These are phyloP conservation scores for Plutomurus gul DNA, from an alignment of 1,140 invertebrate genomes.

Conservation along the genomic window DNA sequence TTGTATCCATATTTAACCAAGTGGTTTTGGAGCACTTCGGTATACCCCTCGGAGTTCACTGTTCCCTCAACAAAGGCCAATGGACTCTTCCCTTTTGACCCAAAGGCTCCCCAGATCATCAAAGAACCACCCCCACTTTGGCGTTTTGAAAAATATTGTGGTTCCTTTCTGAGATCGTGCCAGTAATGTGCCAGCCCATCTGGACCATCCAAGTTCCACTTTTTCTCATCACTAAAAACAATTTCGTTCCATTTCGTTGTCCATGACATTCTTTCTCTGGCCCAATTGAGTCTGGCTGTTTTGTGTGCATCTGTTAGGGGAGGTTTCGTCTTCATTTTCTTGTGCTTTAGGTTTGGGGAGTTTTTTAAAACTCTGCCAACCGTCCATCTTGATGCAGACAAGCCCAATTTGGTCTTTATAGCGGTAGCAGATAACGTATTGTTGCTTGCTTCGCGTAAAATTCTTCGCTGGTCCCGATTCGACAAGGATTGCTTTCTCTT, in stretches of 20 bases:
- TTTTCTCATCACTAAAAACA: no score
- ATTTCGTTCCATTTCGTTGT: background rate
- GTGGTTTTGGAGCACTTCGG: background rate
- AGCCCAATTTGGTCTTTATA: background rate
- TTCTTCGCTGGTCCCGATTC: background rate
- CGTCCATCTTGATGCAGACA: background rate
- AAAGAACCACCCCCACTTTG: constrained; percentile 21
- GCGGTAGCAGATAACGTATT: background rate
- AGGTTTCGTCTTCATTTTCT: background rate
- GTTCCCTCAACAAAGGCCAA: no score
- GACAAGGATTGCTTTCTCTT: background rate
- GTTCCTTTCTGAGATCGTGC: constrained; percentile 31
- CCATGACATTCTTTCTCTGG: background rate
- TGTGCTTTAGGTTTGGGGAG: background rate
- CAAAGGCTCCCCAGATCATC: constrained; percentile 39
- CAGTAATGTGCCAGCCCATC: constrained; percentile 25
- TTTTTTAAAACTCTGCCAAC: background rate
- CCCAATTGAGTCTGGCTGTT: background rate
- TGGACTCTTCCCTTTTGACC: background rate
- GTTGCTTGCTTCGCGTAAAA: background rate
- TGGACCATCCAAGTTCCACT: constrained; percentile 36
- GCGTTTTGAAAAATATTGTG: constrained; percentile 12
- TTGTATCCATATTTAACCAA: no score
- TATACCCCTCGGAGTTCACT: background rate
- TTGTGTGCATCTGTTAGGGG: background rate